Conservation (phyloP, 2,797 vertebrate species). For the Podargus strigoides region DNA sequence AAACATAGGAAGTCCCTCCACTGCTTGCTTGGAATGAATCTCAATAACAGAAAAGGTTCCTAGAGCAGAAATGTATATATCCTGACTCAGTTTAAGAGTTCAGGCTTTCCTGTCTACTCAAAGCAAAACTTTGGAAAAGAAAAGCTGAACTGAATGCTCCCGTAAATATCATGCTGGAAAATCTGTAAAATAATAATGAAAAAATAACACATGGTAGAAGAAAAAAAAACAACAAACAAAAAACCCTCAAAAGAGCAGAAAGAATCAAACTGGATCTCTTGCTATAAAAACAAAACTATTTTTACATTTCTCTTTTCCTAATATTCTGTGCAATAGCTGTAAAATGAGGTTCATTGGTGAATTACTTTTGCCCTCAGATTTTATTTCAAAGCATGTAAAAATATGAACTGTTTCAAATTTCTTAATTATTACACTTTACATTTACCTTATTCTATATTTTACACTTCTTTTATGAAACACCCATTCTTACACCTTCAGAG, state of each 20-base stretch:
- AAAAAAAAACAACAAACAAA: not conserved
- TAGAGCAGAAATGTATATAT: not conserved
- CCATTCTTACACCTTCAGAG: not conserved
- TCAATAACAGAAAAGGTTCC: not conserved
- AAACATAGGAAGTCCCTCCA: not conserved
- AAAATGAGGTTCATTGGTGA: not conserved
- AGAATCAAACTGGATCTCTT: not conserved
- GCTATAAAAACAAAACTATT: not conserved
- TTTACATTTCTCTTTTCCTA: not conserved
- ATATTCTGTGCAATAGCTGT: not conserved
- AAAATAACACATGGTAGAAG: not conserved
- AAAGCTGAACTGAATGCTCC: not conserved
- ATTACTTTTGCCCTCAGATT: not conserved
- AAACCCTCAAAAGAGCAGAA: not conserved
- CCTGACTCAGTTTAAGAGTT: not conserved
- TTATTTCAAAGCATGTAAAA: not conserved
- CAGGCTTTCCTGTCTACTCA: not conserved
- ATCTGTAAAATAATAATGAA: not conserved
- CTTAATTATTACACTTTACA: not conserved
- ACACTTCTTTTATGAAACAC: not conserved
- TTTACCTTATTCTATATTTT: not conserved
- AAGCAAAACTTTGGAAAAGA: not conserved
- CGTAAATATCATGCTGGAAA: not conserved
- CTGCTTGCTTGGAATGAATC: not conserved
- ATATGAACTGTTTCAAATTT: not conserved